phyloP scores from a whole-genome alignment of 1,140 invertebrate genomes.

The Neodiprion lecontei region DNA sequence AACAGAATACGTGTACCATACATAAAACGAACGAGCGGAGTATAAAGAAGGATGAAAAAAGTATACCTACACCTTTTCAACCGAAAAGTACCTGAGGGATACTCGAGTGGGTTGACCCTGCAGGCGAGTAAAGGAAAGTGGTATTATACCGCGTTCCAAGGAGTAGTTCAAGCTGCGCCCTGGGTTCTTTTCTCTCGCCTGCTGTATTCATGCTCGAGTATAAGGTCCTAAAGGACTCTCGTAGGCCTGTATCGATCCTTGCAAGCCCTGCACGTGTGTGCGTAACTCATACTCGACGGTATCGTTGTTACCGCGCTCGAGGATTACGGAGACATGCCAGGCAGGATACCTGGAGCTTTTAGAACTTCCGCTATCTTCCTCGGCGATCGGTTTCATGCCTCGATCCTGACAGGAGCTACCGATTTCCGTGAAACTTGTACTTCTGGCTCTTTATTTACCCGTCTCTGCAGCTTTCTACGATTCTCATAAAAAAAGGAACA shows the following conservation, averaged over 20 bases:
- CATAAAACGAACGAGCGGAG: too few relatives aligned
- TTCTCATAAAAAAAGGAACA: too few relatives aligned
- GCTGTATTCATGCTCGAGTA: background rate
- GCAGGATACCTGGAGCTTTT: too few relatives aligned
- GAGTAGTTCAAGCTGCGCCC: background rate
- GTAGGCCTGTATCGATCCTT: too few relatives aligned
- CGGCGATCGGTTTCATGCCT: too few relatives aligned
- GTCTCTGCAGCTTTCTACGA: too few relatives aligned
- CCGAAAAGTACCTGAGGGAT: background rate
- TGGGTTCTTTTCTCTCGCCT: background rate
- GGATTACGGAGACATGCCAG: background rate
- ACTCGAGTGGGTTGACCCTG: background rate
- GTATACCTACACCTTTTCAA: background rate
- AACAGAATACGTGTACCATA: too few relatives aligned
- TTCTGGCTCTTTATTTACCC: too few relatives aligned
- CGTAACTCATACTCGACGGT: slow-evolving; percentile 32
- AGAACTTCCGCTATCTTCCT: too few relatives aligned
- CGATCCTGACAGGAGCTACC: too few relatives aligned
- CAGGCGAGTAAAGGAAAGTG: background rate
- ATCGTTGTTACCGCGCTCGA: slow-evolving; percentile 25
- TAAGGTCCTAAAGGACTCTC: too few relatives aligned
- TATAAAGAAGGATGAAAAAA: background rate
- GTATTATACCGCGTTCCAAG: background rate
- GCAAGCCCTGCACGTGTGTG: slow-evolving; percentile 28
- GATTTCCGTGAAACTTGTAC: too few relatives aligned